A percentile compares a stretch with the other conserved stretches of the same genome.
Conservation (phyloP, 1,140 invertebrate genomes). For the Lepidostoma basale region DNA sequence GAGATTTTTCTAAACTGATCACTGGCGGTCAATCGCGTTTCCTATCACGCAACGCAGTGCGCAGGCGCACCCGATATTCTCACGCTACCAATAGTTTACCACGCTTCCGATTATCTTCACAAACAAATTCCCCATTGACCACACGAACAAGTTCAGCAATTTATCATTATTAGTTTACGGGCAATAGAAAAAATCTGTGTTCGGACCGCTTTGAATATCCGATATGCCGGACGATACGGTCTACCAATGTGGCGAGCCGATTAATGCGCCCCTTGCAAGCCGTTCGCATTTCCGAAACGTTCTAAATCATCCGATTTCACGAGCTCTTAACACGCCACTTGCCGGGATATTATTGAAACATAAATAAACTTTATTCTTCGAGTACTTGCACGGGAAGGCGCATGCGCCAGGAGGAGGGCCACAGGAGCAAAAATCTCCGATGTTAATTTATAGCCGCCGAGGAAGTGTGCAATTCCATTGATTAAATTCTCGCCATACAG, state of each 20-base stretch:
- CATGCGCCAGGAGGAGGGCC: slow-evolving; percentile 18
- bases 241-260: too few relatives aligned
- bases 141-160: slow-evolving; percentile 1
- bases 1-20: too few relatives aligned
- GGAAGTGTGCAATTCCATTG: slow-evolving; percentile 10
- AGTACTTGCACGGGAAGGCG: background rate
- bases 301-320: slow-evolving; percentile 45
- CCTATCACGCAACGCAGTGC: background rate
- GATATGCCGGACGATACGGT: background rate
- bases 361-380: slow-evolving; percentile 39
- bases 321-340: slow-evolving; percentile 45
- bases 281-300: slow-evolving; percentile 19
- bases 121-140: background rate
- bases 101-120: background rate
- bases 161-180: background rate
- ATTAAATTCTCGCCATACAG: slow-evolving; percentile 8
- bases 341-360: slow-evolving; percentile 43
- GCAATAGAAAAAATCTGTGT: background rate
- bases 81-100: background rate
- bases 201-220: background rate
- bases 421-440: slow-evolving; percentile 9
- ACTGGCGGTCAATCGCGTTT: too few relatives aligned
- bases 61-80: background rate
- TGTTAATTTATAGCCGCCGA: slow-evolving; percentile 31
- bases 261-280: background rate